Base-by-base conservation (phyloP, 2,113 vertebrate species). In the Thunnus maccoyii region DNA sequence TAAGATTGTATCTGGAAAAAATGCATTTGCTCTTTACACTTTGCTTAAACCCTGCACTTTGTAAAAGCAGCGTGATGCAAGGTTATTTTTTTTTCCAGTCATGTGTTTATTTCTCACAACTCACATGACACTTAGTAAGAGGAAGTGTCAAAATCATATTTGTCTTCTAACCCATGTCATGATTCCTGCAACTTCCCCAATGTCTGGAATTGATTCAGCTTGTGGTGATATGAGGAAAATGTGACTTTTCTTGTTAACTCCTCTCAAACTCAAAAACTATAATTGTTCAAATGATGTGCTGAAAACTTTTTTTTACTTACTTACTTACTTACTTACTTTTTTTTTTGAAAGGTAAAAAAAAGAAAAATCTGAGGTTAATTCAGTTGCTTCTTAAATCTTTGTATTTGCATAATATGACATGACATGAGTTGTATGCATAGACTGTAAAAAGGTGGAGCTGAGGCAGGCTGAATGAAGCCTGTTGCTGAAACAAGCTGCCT, bases 61-160 rank as follows among this genome's bases (percentile, higher is more conserved):
- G 54, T 47, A 9, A 36, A 57, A 41, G 18, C 3, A 1, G 20
- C 17, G 18, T 2, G 12, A 30, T 48, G 36, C 2, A 44, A 18
- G 14, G 6, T 71, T 69, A 25, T 20, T 11, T 11, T 11, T 5
- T 41, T 41, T 41, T 41, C 36, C 36, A 66, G 4, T 82, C 73
- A 55, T 50, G 50, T 48, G 27, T 13, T 11, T 27, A 5, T 32
- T 57, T 61, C 1, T 48, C 9, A 1, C 32, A 1, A 32, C 64
- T 87, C 82, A 84, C 57, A 77, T 91, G 91, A 83, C 47, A 4
- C 64, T 47, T 22, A 73, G 9, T 4, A 22, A 4, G 25, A 10
- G 68, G 82, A 90, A 22, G 44, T 82, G 51, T 73, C 8, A 5
- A 1, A 22, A 69, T 48, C 16, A 44, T 0, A 16, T 30, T 66